Conservation (phyloP, 2,888 invertebrate species). For the Apoda limacodes region DNA sequence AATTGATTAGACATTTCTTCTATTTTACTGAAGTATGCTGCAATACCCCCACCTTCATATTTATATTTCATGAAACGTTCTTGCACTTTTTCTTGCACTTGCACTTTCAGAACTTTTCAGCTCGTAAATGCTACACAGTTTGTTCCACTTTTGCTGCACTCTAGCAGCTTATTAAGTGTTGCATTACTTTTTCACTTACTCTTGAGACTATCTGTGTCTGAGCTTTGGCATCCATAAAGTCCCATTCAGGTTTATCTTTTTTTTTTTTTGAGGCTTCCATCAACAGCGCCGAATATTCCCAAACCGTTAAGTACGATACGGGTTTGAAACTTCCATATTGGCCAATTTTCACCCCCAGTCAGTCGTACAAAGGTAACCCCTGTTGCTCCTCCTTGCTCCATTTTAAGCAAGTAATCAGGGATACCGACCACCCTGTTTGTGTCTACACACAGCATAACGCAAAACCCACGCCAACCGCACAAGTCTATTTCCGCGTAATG, state of each 20-base stretch:
- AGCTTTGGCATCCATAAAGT: background rate
- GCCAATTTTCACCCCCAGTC: constrained; percentile 1
- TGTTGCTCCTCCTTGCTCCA: no score
- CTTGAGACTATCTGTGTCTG: constrained; percentile 1
- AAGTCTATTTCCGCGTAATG: no score
- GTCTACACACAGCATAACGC: no score
- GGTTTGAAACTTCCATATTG: constrained; percentile 1
- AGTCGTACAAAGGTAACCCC: no score
- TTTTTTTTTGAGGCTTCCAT: background rate
- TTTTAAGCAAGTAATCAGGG: no score
- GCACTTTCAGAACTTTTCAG: constrained; percentile 1
- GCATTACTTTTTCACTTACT: background rate
- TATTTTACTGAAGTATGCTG: background rate
- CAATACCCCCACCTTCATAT: constrained; percentile 1
- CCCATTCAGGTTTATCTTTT: background rate
- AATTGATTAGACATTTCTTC: no score
- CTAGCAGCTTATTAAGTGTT: background rate
- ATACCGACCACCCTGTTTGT: no score
- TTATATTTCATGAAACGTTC: constrained; percentile 1
- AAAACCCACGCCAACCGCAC: no score
- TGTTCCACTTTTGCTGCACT: background rate
- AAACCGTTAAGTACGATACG: background rate
- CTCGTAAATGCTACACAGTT: background rate
- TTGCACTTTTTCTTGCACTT: background rate
- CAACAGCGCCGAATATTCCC: constrained; percentile 1